Evolutionary conservation across 2,113 vertebrate genomes (phyloP), one percentile per base, ranked within the genome.

Genomic region (Archocentrus centrarchus): DNA sequence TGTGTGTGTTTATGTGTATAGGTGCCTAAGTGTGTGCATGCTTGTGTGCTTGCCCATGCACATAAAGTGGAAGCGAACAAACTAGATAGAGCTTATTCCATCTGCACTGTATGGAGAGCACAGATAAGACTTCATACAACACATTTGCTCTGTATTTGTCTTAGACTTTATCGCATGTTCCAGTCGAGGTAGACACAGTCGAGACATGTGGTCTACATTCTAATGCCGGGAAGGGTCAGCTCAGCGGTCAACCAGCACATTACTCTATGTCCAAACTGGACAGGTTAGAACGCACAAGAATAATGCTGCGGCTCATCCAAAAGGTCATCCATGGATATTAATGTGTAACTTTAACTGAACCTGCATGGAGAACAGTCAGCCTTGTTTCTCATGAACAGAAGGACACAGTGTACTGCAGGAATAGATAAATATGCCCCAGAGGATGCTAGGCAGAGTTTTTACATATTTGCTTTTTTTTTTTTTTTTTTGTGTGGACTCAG

Each of bases 301-400:
- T 94, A 95, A 95, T 95, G 95, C 92, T 81, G 87, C 86, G 59
- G 89, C 93, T 94, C 93, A 94, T 95, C 89, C 87, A 79, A 95
- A 96, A 96, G 95, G 95, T 96, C 95, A 95, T 88, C 86, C 68
- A 86, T 92, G 93, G 91, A 95, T 95, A 96, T 96, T 94, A 95
- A 94, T 94, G 93, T 88, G 93, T 91, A 96, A 94, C 92, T 95
- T 94, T 91, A 94, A 94, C 92, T 93, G 89, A 92, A 93, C 90
- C 87, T 87, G 90, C 91, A 88, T 81, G 89, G 93, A 79, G 82
- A 91, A 85, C 53, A 80, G 53, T 44, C 44, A 76, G 76, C 73
- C 81, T 90, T 27, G 59, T 83, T 86, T 50, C 79, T 61, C 57
- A 37, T 62, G 79, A 73, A 24, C 64, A 39, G 2, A 60, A 80